Base-by-base conservation (phyloP, 2,888 invertebrate species). In the Drosophila longiperda region DNA sequence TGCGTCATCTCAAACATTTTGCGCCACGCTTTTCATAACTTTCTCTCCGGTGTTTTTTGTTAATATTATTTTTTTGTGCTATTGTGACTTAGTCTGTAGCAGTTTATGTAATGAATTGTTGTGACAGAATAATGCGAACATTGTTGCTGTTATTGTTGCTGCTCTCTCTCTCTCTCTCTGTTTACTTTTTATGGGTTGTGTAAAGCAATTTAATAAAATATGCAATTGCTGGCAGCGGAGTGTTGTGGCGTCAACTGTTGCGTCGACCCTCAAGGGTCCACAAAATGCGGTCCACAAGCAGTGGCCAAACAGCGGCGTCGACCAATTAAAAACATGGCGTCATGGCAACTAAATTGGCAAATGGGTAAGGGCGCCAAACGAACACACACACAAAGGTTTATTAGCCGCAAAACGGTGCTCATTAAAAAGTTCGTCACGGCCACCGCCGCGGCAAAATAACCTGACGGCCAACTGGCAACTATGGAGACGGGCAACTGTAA, bases 321-420 rank as follows among this genome's bases (percentile, higher is more conserved):
- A 83, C 87, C 87, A 87, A 87, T 87, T 87, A 90, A 90, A 86
- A 90, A 77, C 57, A 83, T 86, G 83, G 89, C 87, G 90, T 89
- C 90, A 90, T 88, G 88, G 78, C 71, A 79, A 85, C 83, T 60
- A 50, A 65, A 80, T 66, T 79, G 68, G 71, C 78, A 72, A 73
- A 61, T 57, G 70, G 62, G 50, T 66, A 52, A 58, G 61, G 48
- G 66, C 55, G 62, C 26, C 38, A 55, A n/a, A 67, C 59, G 45
- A 63, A 65, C 65, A 48, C 33, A 34, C 32, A 69, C 71, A 88
- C 80, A 77, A 90, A 90, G 90, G 84, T 89, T 90, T 89, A 90
- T 87, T 90, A 89, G 90, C 87, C 90, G 87, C 87, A 89, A 87
- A 87, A 83, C 75, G 90, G 72, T 86, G 87, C 89, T 87, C 87